phyloP scores from a whole-genome alignment of 2,797 vertebrate genomes.

The Pseudotriccus pelzelni region DNA sequence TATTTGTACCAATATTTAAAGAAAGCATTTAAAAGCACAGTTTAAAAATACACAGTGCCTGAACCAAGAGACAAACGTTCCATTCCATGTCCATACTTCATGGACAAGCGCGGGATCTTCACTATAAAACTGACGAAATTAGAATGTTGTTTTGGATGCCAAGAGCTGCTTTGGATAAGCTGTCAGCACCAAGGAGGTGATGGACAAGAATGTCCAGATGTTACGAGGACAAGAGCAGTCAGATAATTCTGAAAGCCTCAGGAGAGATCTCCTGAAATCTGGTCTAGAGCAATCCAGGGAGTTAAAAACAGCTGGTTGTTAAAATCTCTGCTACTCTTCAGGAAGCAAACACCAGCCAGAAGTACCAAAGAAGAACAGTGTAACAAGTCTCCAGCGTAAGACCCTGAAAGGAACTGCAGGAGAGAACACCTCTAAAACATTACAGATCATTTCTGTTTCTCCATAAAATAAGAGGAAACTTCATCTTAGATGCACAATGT shows the following conservation, averaged over 20 bases:
- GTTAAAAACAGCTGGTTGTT: neutral
- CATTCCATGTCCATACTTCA: neutral
- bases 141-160: neutral
- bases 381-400: neutral
- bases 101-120: neutral
- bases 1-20: neutral
- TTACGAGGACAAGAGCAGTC: neutral
- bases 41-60: neutral
- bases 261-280: neutral
- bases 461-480: neutral
- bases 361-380: neutral
- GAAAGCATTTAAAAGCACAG: neutral
- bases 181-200: neutral
- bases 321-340: neutral
- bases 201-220: neutral
- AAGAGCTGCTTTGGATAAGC: neutral
- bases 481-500: neutral
- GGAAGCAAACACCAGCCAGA: neutral
- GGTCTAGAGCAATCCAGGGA: neutral
- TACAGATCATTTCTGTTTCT: rapidly evolving
- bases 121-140: neutral
- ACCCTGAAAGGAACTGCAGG: neutral
- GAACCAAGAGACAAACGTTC: neutral
- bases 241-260: neutral
- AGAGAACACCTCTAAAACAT: neutral